A percentile compares a stretch with the other conserved stretches of the same genome.
Conservation (phyloP, 2,113 vertebrate species). For the Gallinago undulata region DNA sequence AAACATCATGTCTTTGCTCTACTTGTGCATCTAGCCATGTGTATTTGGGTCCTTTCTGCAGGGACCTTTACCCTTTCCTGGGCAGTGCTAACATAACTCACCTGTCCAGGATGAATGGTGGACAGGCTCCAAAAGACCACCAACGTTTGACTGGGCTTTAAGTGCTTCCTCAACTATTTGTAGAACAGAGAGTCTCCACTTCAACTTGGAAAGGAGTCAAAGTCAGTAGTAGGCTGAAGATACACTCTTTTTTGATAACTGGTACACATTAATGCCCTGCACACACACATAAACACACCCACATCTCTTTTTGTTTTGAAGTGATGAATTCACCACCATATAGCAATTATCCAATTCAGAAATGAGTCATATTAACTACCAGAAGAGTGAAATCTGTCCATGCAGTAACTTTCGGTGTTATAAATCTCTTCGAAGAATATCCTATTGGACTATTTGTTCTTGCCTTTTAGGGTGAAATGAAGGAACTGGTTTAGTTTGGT, state of each 20-base stretch:
- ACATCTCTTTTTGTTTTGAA: conserved; percentile 46
- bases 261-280: not conserved
- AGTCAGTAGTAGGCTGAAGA: not conserved
- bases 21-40: fast-evolving
- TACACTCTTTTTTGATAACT: not conserved
- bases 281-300: conserved; percentile 12
- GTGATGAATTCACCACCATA: conserved; percentile 15
- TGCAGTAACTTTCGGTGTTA: not conserved
- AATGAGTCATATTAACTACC: conserved; percentile 43
- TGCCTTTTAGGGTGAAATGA: not conserved
- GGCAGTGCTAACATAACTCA: not conserved
- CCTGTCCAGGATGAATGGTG: not conserved
- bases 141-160: not conserved
- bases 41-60: not conserved
- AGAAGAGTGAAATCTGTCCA: conserved; percentile 48
- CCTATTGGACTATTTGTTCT: not conserved
- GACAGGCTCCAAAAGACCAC: not conserved
- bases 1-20: not conserved
- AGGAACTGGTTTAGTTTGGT: not conserved
- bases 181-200: not conserved
- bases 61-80: not conserved
- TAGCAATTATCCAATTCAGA: conserved; percentile 48
- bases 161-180: not conserved
- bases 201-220: not conserved
- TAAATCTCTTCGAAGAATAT: not conserved